Base-by-base conservation (phyloP, 2,113 vertebrate genomes). In the Semicossyphus pulcher region DNA sequence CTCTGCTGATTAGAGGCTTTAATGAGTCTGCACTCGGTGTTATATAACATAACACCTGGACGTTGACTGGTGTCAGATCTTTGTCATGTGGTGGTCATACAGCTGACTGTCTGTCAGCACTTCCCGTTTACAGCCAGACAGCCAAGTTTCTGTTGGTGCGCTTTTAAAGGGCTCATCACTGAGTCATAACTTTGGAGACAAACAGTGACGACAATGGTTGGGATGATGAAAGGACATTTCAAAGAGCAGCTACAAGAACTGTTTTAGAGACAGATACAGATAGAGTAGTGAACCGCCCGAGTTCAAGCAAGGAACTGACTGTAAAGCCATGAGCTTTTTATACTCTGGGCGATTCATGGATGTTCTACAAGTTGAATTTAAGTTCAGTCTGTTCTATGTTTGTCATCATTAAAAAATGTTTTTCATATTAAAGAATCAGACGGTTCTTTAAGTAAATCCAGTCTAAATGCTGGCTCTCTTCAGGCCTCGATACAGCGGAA, bases 121-220 rank as follows among this genome's bases (percentile, higher is more conserved):
- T 44, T 69, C 34, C 62, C 66, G 15, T 45, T 2, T 47, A 51
- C 32, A 80, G 26, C 18, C 71, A 53, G 65, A 66, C 76, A 47
- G 76, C 41, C 67, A 68, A 66, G 75, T 78, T 86, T 88, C 62
- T 48, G 48, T 67, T 84, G 83, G 73, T 83, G 32, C 12, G 0
- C 16, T 39, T 60, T 72, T 80, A 83, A 57, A 63, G 39, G 0
- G 1, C 25, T 77, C 68, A 60, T 78, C 48, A 58, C 4, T 77
- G 81, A 87, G 82, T 71, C 84, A 85, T 72, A 37, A 64, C 44
- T 62, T 29, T 36, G 28, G 29, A 86, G 74, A 81, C 64, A 70
- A 72, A 78, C 29, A 4, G 26, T 76, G 64, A 84, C 21, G 53
- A 57, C 62, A 71, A 26, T 8, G 6, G 20, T 42, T 16, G 10